Conservation (phyloP, 2,113 vertebrate genomes). For the Epinephelus moara region DNA sequence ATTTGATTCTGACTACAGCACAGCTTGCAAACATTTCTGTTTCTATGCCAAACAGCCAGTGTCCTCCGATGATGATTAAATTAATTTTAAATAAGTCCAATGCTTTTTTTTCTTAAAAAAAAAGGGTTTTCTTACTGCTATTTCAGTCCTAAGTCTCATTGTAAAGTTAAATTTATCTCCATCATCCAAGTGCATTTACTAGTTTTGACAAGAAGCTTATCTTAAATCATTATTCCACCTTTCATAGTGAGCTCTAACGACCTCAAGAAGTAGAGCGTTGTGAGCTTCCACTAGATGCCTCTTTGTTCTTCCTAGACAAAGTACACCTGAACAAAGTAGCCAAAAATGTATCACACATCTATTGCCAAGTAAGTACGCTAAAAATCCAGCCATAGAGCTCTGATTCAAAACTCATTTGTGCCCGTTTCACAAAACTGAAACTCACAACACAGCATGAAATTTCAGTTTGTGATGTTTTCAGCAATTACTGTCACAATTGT, state of each 20-base stretch:
- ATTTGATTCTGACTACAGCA: background rate
- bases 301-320: conserved; percentile 5
- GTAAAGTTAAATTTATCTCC: background rate
- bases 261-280: background rate
- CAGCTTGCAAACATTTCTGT: background rate
- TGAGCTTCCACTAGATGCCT: background rate
- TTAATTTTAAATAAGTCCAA: background rate
- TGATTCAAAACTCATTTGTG: background rate
- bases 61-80: background rate
- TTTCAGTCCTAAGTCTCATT: background rate
- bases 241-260: conserved; percentile 5
- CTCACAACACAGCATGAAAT: background rate
- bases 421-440: background rate
- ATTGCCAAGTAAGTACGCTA: background rate
- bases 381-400: background rate
- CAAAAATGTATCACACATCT: conserved; percentile 17
- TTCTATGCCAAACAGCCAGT: background rate
- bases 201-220: conserved; percentile 12
- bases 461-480: conserved; percentile 4
- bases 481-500: background rate
- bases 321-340: conserved; percentile 16
- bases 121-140: background rate
- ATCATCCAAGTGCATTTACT: background rate
- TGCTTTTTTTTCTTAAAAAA: background rate
- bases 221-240: conserved; percentile 10